Evolutionary conservation across 2,797 vertebrate genomes (phyloP), one percentile per base, ranked within the genome.

Genomic region (Premnoplex brunnescens): DNA sequence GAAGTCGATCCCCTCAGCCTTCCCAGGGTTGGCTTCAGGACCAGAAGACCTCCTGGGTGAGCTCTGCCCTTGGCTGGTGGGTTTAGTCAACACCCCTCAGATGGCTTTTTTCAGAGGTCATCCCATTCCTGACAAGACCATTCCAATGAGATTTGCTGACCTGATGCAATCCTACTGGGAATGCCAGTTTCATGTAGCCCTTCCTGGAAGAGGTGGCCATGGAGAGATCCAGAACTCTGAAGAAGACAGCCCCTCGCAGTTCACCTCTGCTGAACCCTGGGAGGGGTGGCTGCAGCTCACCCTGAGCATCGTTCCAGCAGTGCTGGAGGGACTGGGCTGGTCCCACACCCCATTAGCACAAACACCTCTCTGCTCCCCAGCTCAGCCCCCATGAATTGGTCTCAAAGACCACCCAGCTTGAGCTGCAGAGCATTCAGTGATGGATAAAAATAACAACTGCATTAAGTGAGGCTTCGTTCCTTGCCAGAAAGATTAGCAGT

Each of bases 321-420:
- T 3, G 0, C 49, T 28, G 49, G 14, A 72, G 76, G 58, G 60
- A 66, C 62, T 60, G 3, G 8, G 34, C 36, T 1, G 10, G 49
- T 71, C 43, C 14, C 60, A 23, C 56, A 46, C 34, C 52, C 2
- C n/a, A 48, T 85, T 19, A 17, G 6, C 8, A 9, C 62, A 27
- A 94, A 86, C 58, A 43, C 59, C 62, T 84, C 88, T 78, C 72
- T 21, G 2, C 84, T 87, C 82, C 91, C 66, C 5, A 2, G 8
- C 78, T 87, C 91, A 81, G 56, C 71, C 91, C 86, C 51, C 3
- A 2, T 80, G 82, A 89, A 92, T 54, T 16, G 16, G 2, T 34
- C 89, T 41, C 68, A 78, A n/a, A 75, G 97, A 96, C 97, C 97
- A 97, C 97, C 97, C 96, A 96, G 92, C 68, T 60, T 0, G 92